These are phyloP conservation scores for Graptemys geographica DNA, from an alignment of 2,797 vertebrate genomes.

Conservation along the genomic window DNA sequence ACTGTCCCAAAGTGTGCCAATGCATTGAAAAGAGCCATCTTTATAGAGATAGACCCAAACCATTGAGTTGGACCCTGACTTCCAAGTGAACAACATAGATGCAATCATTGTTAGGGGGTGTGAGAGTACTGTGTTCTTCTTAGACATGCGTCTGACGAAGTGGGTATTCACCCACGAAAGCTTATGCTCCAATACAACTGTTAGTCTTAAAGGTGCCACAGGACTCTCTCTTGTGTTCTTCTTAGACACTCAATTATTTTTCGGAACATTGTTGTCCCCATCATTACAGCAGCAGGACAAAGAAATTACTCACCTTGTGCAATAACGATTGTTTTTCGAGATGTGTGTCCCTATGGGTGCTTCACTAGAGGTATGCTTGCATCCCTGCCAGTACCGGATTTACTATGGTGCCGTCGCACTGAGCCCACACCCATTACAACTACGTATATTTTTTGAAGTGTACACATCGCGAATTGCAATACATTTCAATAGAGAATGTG, in stretches of 20 bases:
- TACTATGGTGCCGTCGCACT: too few species aligned
- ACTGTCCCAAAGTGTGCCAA: background rate
- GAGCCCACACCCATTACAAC: too few species aligned
- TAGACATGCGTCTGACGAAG: background rate
- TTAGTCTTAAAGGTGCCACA: too few species aligned
- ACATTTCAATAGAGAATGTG: background rate
- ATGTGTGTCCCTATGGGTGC: too few species aligned
- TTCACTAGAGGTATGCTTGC: too few species aligned
- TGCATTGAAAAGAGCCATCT: background rate
- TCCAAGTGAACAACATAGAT: rapidly evolving
- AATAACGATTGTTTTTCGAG: too few species aligned
- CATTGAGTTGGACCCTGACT: rapidly evolving
- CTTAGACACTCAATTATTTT: background rate
- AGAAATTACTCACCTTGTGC: too few species aligned
- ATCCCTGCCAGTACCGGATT: too few species aligned
- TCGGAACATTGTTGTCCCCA: background rate
- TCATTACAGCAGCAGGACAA: background rate
- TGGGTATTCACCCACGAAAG: too few species aligned
- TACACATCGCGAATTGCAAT: background rate
- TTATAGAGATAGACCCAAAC: background rate
- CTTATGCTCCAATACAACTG: too few species aligned
- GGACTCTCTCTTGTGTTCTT: background rate
- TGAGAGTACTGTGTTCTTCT: background rate
- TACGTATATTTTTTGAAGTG: background rate
- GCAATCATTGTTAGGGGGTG: background rate